phyloP scores from a whole-genome alignment of 2,888 invertebrate species.

The Flexamia atlantica region DNA sequence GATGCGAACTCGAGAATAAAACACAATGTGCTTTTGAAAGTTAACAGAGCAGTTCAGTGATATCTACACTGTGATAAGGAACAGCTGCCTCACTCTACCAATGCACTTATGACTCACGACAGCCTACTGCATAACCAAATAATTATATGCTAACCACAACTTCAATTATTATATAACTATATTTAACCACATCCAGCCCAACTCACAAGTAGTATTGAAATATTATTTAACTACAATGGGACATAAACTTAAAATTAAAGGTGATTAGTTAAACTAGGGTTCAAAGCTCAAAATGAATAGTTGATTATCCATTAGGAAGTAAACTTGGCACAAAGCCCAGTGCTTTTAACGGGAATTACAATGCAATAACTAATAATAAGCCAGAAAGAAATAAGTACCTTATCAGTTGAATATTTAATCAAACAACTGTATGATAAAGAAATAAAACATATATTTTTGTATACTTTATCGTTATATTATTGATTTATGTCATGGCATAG shows the following conservation, averaged over 20 bases:
- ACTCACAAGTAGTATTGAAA: neutral
- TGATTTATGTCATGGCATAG: no score
- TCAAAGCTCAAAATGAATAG: neutral
- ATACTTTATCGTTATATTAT: no score
- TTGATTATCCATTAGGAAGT: neutral
- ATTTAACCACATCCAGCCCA: neutral
- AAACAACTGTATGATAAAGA: no score
- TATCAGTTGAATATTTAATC: neutral
- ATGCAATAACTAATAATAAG: neutral
- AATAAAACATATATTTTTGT: no score
- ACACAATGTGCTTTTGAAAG: slow-evolving; percentile 12
- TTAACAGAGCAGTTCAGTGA: slow-evolving; percentile 29
- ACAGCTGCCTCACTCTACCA: neutral
- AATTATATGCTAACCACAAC: neutral
- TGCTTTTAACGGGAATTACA: neutral
- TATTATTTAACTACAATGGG: neutral
- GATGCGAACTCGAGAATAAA: neutral
- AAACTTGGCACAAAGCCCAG: neutral
- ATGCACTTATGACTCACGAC: slow-evolving; percentile 28
- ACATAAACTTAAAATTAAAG: neutral
- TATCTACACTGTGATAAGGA: slow-evolving; percentile 21
- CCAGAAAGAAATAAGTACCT: neutral
- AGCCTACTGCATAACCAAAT: slow-evolving; percentile 8
- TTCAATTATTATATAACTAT: neutral
- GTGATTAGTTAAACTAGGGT: neutral